phyloP scores from a whole-genome alignment of 2,888 invertebrate species.

The Drosophila helvetica region DNA sequence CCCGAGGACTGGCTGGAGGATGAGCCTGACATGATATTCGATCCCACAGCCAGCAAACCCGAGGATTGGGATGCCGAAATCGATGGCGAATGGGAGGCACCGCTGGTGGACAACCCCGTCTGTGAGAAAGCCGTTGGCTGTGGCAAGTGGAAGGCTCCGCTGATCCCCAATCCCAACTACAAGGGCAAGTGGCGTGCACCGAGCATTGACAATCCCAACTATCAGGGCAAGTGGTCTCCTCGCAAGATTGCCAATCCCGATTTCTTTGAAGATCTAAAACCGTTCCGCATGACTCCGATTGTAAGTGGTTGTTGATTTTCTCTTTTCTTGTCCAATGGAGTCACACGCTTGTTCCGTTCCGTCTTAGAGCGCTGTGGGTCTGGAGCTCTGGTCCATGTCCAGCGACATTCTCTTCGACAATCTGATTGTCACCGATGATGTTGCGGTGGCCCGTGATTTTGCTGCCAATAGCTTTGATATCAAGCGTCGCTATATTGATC shows the following conservation, averaged over 20 bases:
- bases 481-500: conserved; percentile 91
- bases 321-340: background rate
- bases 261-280: conserved; percentile 94
- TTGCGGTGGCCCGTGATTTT: conserved; percentile 90
- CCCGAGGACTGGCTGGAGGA: conserved; percentile 97
- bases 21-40: conserved; percentile 93
- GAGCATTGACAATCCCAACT: conserved; percentile 95
- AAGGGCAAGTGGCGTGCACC: conserved; percentile 97
- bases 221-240: conserved; percentile 97
- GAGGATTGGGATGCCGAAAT: conserved; percentile 99
- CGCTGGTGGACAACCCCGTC: conserved; percentile 94
- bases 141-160: conserved; percentile 94
- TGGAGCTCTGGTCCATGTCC: conserved; percentile 99
- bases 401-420: conserved; percentile 97
- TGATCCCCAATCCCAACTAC: conserved; percentile 94
- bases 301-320: conserved; percentile 86
- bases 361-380: conserved; percentile 93
- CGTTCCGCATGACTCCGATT: conserved; percentile 95
- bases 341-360: background rate
- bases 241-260: conserved; percentile 95
- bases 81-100: conserved; percentile 99
- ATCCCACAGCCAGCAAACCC: conserved; percentile 94
- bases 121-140: conserved; percentile 94
- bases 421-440: conserved; percentile 94
- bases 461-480: conserved; percentile 92